Evolutionary conservation across 2,888 invertebrate species (phyloP), one percentile per base, ranked within the genome.

Genomic region (Agonopterix subpropinquella): DNA sequence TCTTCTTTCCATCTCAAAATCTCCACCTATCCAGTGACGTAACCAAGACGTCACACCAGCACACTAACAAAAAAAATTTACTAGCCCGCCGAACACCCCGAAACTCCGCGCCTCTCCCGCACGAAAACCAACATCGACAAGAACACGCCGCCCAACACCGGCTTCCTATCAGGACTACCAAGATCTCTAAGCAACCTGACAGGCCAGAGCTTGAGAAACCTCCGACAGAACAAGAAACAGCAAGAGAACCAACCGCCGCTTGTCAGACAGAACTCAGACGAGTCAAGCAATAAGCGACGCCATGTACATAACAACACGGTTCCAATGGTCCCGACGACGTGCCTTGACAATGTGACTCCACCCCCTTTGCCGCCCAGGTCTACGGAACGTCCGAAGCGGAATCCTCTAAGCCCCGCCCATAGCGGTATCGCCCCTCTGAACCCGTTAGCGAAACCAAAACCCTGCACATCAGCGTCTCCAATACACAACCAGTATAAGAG

Each of bases 151-250:
- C 70, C 57, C 39, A 64, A 70, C 63, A 65, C 72, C 15, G 77
- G 86, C 53, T 88, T 89, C 70, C 79, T 89, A 1, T 78, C 78
- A 70, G 86, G 82, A 0, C 70, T 89, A 8, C 89, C 89, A 1
- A 58, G 89, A 1, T 87, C 88, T 0, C 72, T 89, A 4, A 84
- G 83, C 72, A 88, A 86, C 64, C 75, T 89, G 11, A 89, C 89
- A 13, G 86, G 87, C 0, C 89, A 89, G 65, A 84, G 84, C 52
- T 53, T 87, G 0, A 56, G 83, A 7, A 80, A 83, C 52, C 61
- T 88, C 0, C 65, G 87, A 0, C 75, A 77, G 49, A 67, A 49
- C 44, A 64, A 71, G 48, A 53, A 53, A 35, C 64, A 71, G n/a
- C 70, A 69, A 43, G 76, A 77, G 4, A 67, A 66, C 48, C 64